phyloP scores from a whole-genome alignment of 2,797 vertebrate genomes.

The Vireo griseus region DNA sequence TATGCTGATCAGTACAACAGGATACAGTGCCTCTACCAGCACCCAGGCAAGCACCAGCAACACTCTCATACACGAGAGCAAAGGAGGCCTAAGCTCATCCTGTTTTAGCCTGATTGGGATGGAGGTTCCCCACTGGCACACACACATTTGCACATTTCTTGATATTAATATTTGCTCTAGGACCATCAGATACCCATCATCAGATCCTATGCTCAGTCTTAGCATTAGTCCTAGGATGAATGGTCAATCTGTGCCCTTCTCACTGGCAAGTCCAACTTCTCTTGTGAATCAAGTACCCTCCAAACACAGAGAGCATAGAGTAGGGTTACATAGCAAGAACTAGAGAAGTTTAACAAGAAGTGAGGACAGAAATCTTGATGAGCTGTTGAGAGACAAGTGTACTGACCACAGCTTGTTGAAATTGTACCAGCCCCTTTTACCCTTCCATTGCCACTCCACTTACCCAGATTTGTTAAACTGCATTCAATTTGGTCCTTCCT shows the following conservation, averaged over 20 bases:
- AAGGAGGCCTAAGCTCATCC: neutral
- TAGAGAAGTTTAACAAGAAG: neutral
- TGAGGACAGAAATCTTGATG: neutral
- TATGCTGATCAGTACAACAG: neutral
- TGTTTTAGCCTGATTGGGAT: neutral
- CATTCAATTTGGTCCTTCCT: neutral
- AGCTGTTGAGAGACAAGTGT: neutral
- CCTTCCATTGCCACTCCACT: neutral
- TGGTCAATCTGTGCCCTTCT: accelerated
- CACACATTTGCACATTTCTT: neutral
- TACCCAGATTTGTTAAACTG: neutral
- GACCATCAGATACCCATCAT: neutral
- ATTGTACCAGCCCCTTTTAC: neutral
- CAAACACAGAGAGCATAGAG: neutral
- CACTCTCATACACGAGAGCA: neutral
- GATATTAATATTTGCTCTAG: neutral
- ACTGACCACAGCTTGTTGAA: neutral
- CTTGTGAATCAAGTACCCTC: accelerated
- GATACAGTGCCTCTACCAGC: neutral
- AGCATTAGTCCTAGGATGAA: neutral
- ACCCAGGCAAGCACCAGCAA: neutral
- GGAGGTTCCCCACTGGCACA: neutral
- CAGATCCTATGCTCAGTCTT: neutral
- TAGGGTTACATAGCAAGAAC: neutral
- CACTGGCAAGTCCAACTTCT: accelerated